phyloP scores from a whole-genome alignment of 1,140 invertebrate genomes.

The Tetramorium alpestre region DNA sequence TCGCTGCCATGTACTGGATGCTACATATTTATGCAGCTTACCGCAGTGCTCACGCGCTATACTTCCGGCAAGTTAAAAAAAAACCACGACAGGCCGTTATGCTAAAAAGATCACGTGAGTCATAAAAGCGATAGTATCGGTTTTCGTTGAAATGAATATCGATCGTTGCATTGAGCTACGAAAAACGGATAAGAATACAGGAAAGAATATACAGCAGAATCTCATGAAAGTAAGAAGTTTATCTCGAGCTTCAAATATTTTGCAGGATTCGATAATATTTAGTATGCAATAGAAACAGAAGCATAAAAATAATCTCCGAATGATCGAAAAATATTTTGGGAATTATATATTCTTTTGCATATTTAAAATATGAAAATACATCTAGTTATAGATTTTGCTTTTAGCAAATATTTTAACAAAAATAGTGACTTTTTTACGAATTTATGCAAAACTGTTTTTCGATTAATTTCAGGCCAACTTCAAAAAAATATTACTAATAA shows the following conservation, averaged over 20 bases:
- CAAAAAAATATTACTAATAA: background rate
- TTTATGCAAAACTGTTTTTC: background rate
- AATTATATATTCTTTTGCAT: background rate
- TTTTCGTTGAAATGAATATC: conserved; percentile 25
- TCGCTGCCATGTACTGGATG: background rate
- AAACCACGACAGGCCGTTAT: background rate
- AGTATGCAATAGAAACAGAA: background rate
- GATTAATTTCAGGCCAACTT: background rate
- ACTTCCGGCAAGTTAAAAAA: conserved; percentile 29
- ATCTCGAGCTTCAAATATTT: background rate
- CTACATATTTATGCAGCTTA: conserved; percentile 32
- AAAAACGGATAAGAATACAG: background rate
- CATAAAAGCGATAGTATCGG: conserved; percentile 21
- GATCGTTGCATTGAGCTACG: background rate
- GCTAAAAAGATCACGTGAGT: conserved; percentile 33
- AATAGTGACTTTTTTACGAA: background rate
- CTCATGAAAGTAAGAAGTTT: background rate
- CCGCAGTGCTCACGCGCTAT: background rate
- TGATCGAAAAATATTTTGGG: background rate
- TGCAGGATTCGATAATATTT: background rate
- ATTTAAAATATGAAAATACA: background rate
- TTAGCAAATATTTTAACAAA: background rate
- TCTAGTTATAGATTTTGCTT: background rate
- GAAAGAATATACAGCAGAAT: background rate
- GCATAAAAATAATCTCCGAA: background rate